These are phyloP conservation scores for Mionectes olivaceus DNA, from an alignment of 2,797 vertebrate species.

Conservation along the genomic window DNA sequence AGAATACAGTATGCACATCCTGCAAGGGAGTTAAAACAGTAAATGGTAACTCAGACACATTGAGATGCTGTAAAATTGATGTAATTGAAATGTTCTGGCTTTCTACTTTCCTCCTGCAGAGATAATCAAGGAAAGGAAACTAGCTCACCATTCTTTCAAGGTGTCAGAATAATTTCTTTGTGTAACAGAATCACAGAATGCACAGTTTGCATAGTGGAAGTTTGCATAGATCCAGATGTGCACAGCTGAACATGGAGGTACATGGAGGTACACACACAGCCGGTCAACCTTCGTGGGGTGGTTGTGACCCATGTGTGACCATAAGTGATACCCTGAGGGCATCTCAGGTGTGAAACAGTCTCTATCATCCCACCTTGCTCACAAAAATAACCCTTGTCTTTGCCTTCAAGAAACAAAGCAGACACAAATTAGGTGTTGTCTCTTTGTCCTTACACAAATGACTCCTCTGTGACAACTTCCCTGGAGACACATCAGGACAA, in stretches of 20 bases:
- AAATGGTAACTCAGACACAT: background rate
- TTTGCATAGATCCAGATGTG: background rate
- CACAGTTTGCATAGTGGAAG: background rate
- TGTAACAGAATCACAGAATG: background rate
- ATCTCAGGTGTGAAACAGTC: background rate
- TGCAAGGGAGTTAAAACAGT: background rate
- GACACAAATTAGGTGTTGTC: no score
- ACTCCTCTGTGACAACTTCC: no score
- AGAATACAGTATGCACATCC: background rate
- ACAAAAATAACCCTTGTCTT: background rate
- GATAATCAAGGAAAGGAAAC: background rate
- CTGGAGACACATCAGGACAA: no score
- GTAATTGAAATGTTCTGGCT: background rate
- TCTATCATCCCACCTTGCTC: fast-evolving
- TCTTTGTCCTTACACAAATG: no score
- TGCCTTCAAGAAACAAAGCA: background rate
- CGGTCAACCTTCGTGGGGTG: fast-evolving
- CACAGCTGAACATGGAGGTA: background rate
- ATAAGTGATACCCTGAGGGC: no score
- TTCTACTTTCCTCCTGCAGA: background rate
- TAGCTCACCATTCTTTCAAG: background rate
- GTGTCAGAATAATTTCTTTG: background rate
- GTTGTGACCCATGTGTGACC: background rate
- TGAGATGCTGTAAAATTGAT: background rate
- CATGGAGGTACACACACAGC: fast-evolving